Evolutionary conservation across 2,113 vertebrate genomes (phyloP).

Genomic region (Onychostoma macrolepis): DNA sequence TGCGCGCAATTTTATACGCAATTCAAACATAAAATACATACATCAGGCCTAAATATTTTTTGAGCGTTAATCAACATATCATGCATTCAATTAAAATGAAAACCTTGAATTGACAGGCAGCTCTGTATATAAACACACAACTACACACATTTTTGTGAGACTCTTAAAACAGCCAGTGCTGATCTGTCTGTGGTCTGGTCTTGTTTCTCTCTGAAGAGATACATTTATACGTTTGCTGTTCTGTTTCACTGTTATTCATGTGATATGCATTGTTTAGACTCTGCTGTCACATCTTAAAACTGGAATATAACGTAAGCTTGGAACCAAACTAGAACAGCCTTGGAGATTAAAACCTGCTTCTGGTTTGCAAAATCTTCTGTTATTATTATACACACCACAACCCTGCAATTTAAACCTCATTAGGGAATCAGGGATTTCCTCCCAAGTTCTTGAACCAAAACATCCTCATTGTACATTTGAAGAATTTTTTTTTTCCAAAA

Average conservation of each 20-base stretch:
- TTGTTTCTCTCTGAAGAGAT: background rate
- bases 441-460: constrained; percentile 28
- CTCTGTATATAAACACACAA: background rate
- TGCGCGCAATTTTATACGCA: too few species aligned
- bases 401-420: background rate
- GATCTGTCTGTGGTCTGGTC: background rate
- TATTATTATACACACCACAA: constrained; percentile 4
- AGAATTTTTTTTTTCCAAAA: too few species aligned
- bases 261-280: background rate
- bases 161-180: background rate
- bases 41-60: too few species aligned
- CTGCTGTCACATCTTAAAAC: background rate
- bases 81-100: background rate
- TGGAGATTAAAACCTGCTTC: constrained; percentile 1
- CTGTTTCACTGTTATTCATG: background rate
- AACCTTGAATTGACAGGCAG: background rate
- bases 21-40: too few species aligned
- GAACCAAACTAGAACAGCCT: background rate
- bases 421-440: constrained; percentile 23
- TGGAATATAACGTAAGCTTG: background rate
- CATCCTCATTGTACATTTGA: background rate
- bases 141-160: background rate
- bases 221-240: too few species aligned
- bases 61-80: too few species aligned
- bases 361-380: background rate